Evolutionary conservation across 2,888 invertebrate species (phyloP), one percentile per base, ranked within the genome.

Genomic region (Charanyca ferruginea): DNA sequence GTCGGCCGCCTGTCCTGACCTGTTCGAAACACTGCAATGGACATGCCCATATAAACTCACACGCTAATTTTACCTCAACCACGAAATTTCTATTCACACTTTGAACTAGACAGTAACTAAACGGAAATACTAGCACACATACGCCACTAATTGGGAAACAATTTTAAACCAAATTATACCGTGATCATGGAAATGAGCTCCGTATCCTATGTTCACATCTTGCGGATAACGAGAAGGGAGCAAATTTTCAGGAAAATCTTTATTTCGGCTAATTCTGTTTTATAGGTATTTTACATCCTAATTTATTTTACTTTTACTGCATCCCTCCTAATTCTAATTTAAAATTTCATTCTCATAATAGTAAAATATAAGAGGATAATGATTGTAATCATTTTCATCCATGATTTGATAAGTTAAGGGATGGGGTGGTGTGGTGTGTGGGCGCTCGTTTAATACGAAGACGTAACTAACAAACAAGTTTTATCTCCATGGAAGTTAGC

Each of bases 381-480:
- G 70, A 77, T 75, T 73, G 65, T 71, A 74, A 77, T 76, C 66
- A 75, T 84, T 83, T 79, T 84, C 77, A 83, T 85, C 77, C 84
- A 80, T 66, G 81, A 85, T 88, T 85, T 83, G n/a, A n/a, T n/a
- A n/a, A 83, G 84, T 83, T 60, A 53, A 70, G 80, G 81, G 77
- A 86, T 78, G 72, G 70, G 80, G 86, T 23, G 65, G 44, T 67
- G 80, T 72, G 78, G 81, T 75, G 77, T 77, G 84, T 85, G 87
- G 54, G 61, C 20, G 66, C 83, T 87, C 79, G 84, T 80, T 85
- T 89, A 89, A 88, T 88, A 87, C 85, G 79, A 80, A 85, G 79
- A 84, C 85, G 88, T 88, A 89, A 94, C 89, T 91, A 91, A 91
- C 91, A 93, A 93, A 93, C 93, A 94, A 94, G 92, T 93, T 93